Percentiles rank a stretch among this genome's conserved stretches.
Evolutionary conservation across 2,113 vertebrate genomes (phyloP).

Genomic region (Sinocyclocheilus anophthalmus): DNA sequence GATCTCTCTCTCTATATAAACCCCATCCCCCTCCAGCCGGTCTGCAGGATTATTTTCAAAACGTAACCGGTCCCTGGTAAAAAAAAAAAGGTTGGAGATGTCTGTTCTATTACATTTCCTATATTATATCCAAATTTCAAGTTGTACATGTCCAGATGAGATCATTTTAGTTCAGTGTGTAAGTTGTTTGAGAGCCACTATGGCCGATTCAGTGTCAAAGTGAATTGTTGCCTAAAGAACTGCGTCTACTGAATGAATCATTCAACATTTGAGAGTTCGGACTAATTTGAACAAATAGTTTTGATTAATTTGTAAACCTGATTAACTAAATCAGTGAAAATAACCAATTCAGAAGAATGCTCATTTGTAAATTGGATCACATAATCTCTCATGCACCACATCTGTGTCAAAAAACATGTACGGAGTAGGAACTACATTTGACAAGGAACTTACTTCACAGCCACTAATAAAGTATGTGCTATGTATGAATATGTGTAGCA

Average conservation of each 20-base stretch:
- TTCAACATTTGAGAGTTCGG: neutral
- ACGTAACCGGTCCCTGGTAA: too few relatives aligned
- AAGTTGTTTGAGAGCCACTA: neutral
- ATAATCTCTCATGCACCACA: neutral
- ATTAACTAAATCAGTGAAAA: neutral
- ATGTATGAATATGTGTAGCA: too few relatives aligned
- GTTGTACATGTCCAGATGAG: neutral
- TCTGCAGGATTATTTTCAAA: too few relatives aligned
- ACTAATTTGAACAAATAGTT: neutral
- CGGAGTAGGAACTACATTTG: too few relatives aligned
- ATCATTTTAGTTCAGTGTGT: neutral
- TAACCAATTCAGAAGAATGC: neutral
- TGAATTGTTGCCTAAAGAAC: neutral
- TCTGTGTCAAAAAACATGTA: too few relatives aligned
- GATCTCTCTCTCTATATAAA: too few relatives aligned
- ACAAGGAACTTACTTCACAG: too few relatives aligned
- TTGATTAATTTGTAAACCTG: neutral
- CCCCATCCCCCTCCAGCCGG: too few relatives aligned
- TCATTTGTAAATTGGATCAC: too few relatives aligned
- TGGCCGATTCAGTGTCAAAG: neutral
- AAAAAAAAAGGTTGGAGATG: too few relatives aligned
- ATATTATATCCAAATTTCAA: neutral
- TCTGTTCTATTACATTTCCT: neutral
- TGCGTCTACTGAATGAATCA: too few relatives aligned
- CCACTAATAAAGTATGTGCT: too few relatives aligned